phyloP scores from a whole-genome alignment of 1,140 invertebrate species.

The Zaprionus tsacasi region DNA sequence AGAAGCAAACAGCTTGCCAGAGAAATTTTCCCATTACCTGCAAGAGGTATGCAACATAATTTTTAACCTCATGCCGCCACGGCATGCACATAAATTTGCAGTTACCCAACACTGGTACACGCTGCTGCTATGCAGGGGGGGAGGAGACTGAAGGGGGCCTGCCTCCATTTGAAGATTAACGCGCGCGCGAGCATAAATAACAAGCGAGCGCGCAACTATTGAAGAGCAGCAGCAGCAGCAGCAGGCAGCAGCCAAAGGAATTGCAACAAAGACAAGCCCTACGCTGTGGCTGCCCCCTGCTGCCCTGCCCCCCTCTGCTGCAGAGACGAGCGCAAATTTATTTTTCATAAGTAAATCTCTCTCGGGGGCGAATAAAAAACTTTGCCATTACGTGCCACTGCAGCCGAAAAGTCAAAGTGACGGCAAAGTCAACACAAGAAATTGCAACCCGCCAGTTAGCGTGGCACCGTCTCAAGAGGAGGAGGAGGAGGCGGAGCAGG shows the following conservation, averaged over 20 bases:
- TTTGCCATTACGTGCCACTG: constrained; percentile 53
- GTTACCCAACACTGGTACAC: constrained; percentile 31
- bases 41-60: constrained; percentile 58
- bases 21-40: constrained; percentile 50
- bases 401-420: constrained; percentile 59
- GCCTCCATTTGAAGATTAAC: constrained; percentile 53
- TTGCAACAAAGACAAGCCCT: constrained; percentile 27
- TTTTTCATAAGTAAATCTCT: constrained; percentile 68
- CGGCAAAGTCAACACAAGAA: constrained; percentile 66
- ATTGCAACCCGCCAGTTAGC: constrained; percentile 58
- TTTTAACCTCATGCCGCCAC: constrained; percentile 55
- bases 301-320: background rate
- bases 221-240: constrained; percentile 22
- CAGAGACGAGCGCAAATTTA: constrained; percentile 57
- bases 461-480: background rate
- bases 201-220: constrained; percentile 56
- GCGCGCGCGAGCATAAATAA: constrained; percentile 62
- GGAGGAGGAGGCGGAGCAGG: background rate
- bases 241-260: constrained; percentile 15
- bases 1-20: constrained; percentile 26
- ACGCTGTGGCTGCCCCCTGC: background rate
- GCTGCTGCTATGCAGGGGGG: background rate
- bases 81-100: constrained; percentile 59
- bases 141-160: background rate
- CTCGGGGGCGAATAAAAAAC: constrained; percentile 34